phyloP scores from a whole-genome alignment of 2,113 vertebrate genomes.

The Lasiurus cinereus region DNA sequence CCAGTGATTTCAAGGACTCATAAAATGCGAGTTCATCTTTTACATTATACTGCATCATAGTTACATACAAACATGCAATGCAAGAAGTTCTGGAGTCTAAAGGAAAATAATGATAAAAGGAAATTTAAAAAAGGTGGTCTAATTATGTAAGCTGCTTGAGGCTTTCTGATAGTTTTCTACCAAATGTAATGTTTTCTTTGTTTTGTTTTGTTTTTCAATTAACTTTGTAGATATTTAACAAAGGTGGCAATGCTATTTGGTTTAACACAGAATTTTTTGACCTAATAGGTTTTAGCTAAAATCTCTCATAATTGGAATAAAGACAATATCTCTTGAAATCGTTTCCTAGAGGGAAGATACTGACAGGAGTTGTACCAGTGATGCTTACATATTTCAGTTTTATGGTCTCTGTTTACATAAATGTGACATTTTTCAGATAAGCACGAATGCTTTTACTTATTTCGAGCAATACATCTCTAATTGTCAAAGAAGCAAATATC shows the following conservation, averaged over 20 bases:
- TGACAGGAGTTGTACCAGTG: background rate
- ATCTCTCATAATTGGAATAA: conserved; percentile 61
- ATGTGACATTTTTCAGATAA: conserved; percentile 63
- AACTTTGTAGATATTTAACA: conserved; percentile 62
- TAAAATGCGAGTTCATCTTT: background rate
- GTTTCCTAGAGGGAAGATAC: conserved; percentile 9
- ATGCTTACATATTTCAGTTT: conserved; percentile 60
- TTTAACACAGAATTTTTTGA: conserved; percentile 37
- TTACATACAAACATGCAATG: background rate
- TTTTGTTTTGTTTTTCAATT: conserved; percentile 56
- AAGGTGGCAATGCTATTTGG: conserved; percentile 54
- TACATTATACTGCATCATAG: background rate
- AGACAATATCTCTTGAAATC: background rate
- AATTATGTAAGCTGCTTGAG: conserved; percentile 55
- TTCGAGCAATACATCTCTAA: conserved; percentile 45
- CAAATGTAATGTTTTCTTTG: conserved; percentile 60
- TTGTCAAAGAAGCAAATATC: conserved; percentile 69
- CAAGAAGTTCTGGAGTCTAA: conserved; percentile 32
- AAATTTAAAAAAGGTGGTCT: background rate
- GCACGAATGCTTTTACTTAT: conserved; percentile 57
- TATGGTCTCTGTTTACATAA: conserved; percentile 69
- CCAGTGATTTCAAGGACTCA: background rate
- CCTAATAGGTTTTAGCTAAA: conserved; percentile 67
- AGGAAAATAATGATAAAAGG: background rate
- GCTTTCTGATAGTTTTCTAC: conserved; percentile 64